phyloP scores from a whole-genome alignment of 2,113 vertebrate genomes.

The Corydoras sp. region DNA sequence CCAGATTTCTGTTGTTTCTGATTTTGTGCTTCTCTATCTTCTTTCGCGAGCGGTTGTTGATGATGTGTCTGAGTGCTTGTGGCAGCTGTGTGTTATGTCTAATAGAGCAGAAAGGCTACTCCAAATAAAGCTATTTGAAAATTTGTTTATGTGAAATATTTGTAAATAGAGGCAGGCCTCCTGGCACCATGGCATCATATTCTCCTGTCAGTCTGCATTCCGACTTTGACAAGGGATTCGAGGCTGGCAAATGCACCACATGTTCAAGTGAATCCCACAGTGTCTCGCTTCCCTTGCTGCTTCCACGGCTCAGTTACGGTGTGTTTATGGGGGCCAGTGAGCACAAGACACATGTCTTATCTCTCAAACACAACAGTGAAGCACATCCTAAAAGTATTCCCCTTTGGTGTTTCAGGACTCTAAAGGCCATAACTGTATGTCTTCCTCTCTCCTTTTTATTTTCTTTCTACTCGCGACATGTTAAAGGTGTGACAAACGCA shows the following conservation, averaged over 20 bases:
- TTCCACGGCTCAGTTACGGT: conserved; percentile 23
- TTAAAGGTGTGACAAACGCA: not conserved
- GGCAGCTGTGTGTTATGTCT: conserved; percentile 98
- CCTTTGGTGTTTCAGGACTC: conserved; percentile 13
- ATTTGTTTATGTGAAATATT: conserved; percentile 99
- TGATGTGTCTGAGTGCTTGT: conserved; percentile 99
- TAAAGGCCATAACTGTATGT: conserved; percentile 25
- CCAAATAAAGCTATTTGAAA: conserved; percentile 97
- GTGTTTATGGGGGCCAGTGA: conserved; percentile 36
- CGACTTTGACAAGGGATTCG: conserved; percentile 82
- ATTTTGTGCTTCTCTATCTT: conserved; percentile 40
- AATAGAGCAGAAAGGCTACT: conserved; percentile 99
- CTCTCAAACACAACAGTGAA: conserved; percentile 36
- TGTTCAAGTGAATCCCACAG: conserved; percentile 63
- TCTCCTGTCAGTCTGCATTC: conserved; percentile 88
- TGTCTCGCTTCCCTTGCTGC: conserved; percentile 31
- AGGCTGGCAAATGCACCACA: conserved; percentile 79
- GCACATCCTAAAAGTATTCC: conserved; percentile 35
- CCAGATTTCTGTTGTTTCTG: conserved; percentile 17
- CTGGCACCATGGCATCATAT: conserved; percentile 71
- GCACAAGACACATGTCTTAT: conserved; percentile 37
- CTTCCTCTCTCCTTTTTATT: conserved; percentile 14
- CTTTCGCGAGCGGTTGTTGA: conserved; percentile 88
- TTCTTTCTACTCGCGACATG: not conserved
- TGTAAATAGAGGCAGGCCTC: conserved; percentile 92